These are phyloP conservation scores for Leptobrachium ailaonicum DNA, from an alignment of 2,113 vertebrate genomes.

Conservation along the genomic window DNA sequence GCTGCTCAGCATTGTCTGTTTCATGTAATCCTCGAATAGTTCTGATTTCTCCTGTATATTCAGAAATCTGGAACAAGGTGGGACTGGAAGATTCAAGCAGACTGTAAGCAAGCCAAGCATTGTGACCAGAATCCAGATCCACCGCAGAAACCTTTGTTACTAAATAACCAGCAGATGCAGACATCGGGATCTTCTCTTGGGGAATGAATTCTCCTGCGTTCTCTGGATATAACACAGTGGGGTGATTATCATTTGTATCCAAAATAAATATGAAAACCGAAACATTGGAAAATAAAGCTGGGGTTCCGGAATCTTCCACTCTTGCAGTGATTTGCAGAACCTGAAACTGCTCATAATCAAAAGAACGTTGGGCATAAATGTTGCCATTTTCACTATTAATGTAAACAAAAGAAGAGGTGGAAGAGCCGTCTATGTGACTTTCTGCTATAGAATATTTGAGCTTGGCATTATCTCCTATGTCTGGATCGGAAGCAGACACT, in stretches of 20 bases:
- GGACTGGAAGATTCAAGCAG: constrained; percentile 69
- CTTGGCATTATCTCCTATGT: constrained; percentile 77
- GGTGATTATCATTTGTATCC: constrained; percentile 85
- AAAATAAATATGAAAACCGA: constrained; percentile 80
- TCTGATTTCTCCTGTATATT: constrained; percentile 81
- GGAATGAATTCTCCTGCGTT: constrained; percentile 70
- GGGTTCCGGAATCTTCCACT: constrained; percentile 78
- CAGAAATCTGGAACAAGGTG: constrained; percentile 74
- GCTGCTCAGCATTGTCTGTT: constrained; percentile 72
- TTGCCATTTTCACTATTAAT: constrained; percentile 80
- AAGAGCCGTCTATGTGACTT: constrained; percentile 67
- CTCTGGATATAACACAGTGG: constrained; percentile 73
- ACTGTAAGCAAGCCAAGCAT: constrained; percentile 84
- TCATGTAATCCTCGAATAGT: constrained; percentile 74
- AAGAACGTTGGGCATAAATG: constrained; percentile 75
- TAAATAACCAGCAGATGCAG: constrained; percentile 72
- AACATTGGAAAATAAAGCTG: constrained; percentile 71
- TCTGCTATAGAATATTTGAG: constrained; percentile 78
- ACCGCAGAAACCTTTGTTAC: constrained; percentile 82
- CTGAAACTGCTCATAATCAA: constrained; percentile 85
- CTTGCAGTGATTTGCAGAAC: constrained; percentile 81
- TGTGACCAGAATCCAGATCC: constrained; percentile 86
- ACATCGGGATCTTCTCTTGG: constrained; percentile 69
- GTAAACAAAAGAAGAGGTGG: constrained; percentile 76
- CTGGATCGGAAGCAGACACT: constrained; percentile 79